Percentiles rank a stretch among this genome's conserved stretches.
Evolutionary conservation across 2,113 vertebrate genomes (phyloP).

Genomic region (Paramisgurnus dabryanus): DNA sequence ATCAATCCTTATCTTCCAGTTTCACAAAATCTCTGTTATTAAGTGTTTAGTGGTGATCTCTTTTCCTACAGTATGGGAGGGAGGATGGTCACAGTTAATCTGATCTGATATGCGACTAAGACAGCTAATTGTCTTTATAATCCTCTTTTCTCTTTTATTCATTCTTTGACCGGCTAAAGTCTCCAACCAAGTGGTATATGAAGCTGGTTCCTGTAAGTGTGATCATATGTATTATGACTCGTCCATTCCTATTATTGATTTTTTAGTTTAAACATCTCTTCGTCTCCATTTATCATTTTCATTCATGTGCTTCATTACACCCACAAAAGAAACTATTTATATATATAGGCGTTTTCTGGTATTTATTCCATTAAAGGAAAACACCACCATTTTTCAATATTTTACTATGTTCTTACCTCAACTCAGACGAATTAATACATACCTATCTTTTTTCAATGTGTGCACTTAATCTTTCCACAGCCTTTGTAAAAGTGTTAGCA

Average conservation of each 20-base stretch:
- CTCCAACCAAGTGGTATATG: constrained; percentile 99
- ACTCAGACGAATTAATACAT: no score
- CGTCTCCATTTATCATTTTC: constrained; percentile 32
- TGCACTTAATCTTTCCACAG: no score
- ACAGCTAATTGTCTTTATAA: background rate
- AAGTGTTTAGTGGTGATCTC: background rate
- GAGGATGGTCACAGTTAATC: background rate
- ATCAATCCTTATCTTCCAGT: no score
- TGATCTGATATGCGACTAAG: background rate
- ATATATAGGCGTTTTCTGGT: no score
- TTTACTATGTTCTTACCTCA: no score
- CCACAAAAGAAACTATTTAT: no score
- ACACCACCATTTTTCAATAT: no score
- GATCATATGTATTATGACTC: constrained; percentile 56
- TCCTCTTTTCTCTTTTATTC: constrained; percentile 33
- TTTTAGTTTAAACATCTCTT: constrained; percentile 6
- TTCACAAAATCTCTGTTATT: background rate
- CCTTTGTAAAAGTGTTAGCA: no score
- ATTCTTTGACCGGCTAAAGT: constrained; percentile 77
- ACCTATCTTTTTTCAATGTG: no score
- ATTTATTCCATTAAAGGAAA: no score
- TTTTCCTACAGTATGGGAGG: background rate
- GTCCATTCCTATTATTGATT: constrained; percentile 52
- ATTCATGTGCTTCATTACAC: background rate
- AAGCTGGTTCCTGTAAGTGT: constrained; percentile 99